These are phyloP conservation scores for Acrocyrtus sp. DNA, from an alignment of 2,888 invertebrate genomes.

Conservation along the genomic window DNA sequence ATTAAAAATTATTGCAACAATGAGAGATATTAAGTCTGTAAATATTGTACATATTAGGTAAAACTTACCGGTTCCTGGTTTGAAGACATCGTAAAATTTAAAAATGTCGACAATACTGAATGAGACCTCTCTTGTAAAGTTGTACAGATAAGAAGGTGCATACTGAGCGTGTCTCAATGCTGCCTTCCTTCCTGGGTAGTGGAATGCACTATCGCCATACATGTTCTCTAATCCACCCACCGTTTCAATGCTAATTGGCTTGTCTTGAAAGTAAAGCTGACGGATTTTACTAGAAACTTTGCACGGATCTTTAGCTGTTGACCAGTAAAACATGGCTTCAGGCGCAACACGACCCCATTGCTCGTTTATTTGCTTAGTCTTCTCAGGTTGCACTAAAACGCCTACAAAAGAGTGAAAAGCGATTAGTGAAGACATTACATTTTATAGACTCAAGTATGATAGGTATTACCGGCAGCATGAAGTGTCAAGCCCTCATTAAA, in stretches of 20 bases:
- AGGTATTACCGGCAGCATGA: slow-evolving; percentile 36
- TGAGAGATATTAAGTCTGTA: too few relatives aligned
- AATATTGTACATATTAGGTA: too few relatives aligned
- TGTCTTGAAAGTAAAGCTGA: slow-evolving; percentile 34
- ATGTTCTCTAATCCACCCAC: not conserved
- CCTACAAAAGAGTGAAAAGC: too few relatives aligned
- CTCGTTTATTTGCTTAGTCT: slow-evolving; percentile 36
- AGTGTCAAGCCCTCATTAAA: slow-evolving; percentile 46
- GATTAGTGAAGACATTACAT: too few relatives aligned
- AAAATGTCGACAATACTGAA: slow-evolving; percentile 14
- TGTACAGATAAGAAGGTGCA: slow-evolving; percentile 40
- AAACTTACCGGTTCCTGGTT: too few relatives aligned
- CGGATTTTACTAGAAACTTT: slow-evolving; percentile 30
- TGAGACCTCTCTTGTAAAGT: slow-evolving; percentile 22
- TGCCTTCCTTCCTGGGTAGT: slow-evolving; percentile 32
- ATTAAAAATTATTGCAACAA: too few relatives aligned
- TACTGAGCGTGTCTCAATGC: slow-evolving; percentile 28
- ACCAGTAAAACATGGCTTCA: slow-evolving; percentile 21
- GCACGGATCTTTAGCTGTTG: slow-evolving; percentile 29
- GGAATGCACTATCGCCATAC: slow-evolving; percentile 23
- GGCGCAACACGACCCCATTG: slow-evolving; percentile 44
- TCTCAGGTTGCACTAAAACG: slow-evolving; percentile 16
- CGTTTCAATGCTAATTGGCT: slow-evolving; percentile 16
- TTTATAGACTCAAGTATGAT: too few relatives aligned
- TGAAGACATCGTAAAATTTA: slow-evolving; percentile 12